Conservation (phyloP, 1,140 invertebrate genomes). For the Pachypeltis micranthus region DNA sequence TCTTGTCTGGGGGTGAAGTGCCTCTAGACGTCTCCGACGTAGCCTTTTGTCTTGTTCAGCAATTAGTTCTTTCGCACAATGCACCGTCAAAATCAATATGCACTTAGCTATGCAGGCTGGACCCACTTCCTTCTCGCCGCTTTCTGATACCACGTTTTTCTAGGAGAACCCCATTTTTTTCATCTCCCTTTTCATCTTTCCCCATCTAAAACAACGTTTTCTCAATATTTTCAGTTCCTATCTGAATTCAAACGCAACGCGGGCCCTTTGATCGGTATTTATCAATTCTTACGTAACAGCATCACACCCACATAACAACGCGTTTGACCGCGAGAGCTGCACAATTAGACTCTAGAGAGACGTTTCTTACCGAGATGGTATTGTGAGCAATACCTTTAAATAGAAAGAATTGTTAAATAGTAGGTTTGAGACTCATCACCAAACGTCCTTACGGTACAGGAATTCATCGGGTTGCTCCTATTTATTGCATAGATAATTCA, state of each 20-base stretch:
- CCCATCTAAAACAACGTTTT: background rate
- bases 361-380: too few relatives aligned
- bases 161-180: background rate
- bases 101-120: slow-evolving; percentile 3
- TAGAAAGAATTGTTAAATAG: too few relatives aligned
- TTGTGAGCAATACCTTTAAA: too few relatives aligned
- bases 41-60: slow-evolving; percentile 7
- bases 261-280: background rate
- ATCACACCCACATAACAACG: too few relatives aligned
- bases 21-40: background rate
- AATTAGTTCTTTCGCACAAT: slow-evolving; percentile 7
- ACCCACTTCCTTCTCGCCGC: background rate
- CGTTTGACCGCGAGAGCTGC: too few relatives aligned
- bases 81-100: slow-evolving; percentile 7
- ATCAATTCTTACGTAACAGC: background rate
- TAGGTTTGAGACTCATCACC: too few relatives aligned
- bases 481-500: too few relatives aligned
- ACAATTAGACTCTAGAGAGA: too few relatives aligned
- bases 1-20: slow-evolving; percentile 6
- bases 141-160: background rate
- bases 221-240: background rate
- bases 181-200: background rate
- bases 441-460: too few relatives aligned
- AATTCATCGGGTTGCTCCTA: too few relatives aligned
- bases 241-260: background rate